Conservation (phyloP, 2,888 invertebrate genomes). For the Eustalomyia histrio region DNA sequence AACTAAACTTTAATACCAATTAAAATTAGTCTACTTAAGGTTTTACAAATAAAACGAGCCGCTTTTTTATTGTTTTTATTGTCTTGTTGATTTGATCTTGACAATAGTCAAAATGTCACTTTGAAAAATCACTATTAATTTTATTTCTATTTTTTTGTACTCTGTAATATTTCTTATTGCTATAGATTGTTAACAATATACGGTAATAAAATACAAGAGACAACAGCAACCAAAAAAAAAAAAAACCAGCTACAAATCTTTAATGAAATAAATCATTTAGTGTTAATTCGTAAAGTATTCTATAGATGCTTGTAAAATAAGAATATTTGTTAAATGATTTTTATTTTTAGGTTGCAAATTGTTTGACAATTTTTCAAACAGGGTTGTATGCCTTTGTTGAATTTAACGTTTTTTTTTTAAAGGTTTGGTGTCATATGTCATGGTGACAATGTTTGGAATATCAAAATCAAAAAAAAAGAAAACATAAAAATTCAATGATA, state of each 20-base stretch:
- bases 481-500: not conserved
- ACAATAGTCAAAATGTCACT: conserved; percentile 61
- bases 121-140: conserved; percentile 62
- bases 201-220: conserved; percentile 70
- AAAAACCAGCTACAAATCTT: conserved; percentile 66
- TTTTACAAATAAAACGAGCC: conserved; percentile 50
- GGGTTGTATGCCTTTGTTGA: conserved; percentile 39
- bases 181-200: conserved; percentile 71
- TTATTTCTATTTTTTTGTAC: conserved; percentile 54
- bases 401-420: conserved; percentile 16
- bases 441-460: conserved; percentile 26
- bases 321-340: not conserved
- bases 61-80: conserved; percentile 55
- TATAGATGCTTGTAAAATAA: not conserved
- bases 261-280: conserved; percentile 61
- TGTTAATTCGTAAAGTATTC: conserved; percentile 53
- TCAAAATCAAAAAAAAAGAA: not conserved
- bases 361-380: conserved; percentile 43
- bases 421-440: conserved; percentile 59
- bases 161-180: conserved; percentile 59
- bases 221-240: conserved; percentile 71
- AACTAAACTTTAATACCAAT: conserved; percentile 45
- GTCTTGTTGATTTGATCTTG: conserved; percentile 61
- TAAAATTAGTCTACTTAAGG: conserved; percentile 57
- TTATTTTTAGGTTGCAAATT: conserved; percentile 24